Evolutionary conservation across 2,113 vertebrate genomes (phyloP).

Genomic region (Rhinolophus ferrumequinum): DNA sequence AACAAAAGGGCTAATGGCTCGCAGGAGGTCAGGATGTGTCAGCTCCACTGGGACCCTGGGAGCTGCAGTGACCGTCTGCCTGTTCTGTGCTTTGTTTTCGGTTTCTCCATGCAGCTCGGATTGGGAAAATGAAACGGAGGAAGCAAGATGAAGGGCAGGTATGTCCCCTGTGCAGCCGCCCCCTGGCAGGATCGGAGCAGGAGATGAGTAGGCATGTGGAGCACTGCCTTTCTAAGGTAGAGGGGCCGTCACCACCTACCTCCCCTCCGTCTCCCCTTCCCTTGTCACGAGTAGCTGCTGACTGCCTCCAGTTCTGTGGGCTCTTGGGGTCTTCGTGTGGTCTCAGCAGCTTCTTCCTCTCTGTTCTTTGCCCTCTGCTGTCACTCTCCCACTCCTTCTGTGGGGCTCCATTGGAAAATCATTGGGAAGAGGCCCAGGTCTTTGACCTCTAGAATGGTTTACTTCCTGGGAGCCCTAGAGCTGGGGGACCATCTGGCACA

Average conservation of each 20-base stretch:
- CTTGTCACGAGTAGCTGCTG: background rate
- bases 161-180: conserved; percentile 99
- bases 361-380: conserved; percentile 30
- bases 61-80: conserved; percentile 11
- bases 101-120: conserved; percentile 92
- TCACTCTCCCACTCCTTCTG: conserved; percentile 30
- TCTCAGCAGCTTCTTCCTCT: conserved; percentile 16
- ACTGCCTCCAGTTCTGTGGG: background rate
- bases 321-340: conserved; percentile 46
- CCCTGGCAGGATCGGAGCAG: conserved; percentile 99
- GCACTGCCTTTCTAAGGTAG: conserved; percentile 99
- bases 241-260: conserved; percentile 83
- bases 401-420: conserved; percentile 38
- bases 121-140: conserved; percentile 99
- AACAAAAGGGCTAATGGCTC: conserved; percentile 39
- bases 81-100: conserved; percentile 71
- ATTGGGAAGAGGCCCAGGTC: conserved; percentile 53
- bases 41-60: background rate
- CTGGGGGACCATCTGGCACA: background rate
- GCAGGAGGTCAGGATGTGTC: conserved; percentile 36
- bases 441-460: conserved; percentile 54
- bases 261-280: conserved; percentile 69
- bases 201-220: conserved; percentile 99
- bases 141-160: conserved; percentile 99
- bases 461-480: conserved; percentile 26